Conservation (phyloP, 1,140 invertebrate genomes). For the Meloidogyne floridensis region DNA sequence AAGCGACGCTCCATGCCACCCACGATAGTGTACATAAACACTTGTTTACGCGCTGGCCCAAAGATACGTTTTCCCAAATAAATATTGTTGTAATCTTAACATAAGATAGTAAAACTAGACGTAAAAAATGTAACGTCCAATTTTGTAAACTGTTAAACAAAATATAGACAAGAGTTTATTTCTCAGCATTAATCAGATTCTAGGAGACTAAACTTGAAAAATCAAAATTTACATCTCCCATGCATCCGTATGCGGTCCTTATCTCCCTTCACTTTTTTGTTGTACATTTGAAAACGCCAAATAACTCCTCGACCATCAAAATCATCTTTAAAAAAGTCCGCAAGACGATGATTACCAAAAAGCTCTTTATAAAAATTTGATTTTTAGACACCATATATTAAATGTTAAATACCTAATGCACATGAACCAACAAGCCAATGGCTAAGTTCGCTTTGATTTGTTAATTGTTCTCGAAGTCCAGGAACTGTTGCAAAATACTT, state of each 20-base stretch:
- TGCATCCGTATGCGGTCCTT: constrained; percentile 57
- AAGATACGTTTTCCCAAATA: constrained; percentile 61
- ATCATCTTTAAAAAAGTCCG: constrained; percentile 45
- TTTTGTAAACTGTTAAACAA: not conserved
- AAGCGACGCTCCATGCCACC: constrained; percentile 62
- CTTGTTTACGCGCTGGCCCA: constrained; percentile 59
- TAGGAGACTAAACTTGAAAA: not conserved
- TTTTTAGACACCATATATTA: not conserved
- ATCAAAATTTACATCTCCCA: constrained; percentile 47
- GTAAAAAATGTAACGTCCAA: not conserved
- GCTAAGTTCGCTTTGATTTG: constrained; percentile 32
- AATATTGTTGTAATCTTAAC: constrained; percentile 63
- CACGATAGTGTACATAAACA: constrained; percentile 54
- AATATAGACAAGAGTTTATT: too few relatives aligned
- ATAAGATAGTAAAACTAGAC: constrained; percentile 10
- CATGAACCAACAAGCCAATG: constrained; percentile 31
- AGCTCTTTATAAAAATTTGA: constrained; percentile 34
- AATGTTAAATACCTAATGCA: constrained; percentile 21
- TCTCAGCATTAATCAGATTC: too few relatives aligned
- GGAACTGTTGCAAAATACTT: not conserved
- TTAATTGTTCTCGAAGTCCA: constrained; percentile 25
- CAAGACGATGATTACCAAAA: constrained; percentile 34
- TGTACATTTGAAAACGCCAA: constrained; percentile 46
- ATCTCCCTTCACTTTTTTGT: constrained; percentile 47
- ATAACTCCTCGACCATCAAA: constrained; percentile 47